Evolutionary conservation across 2,888 invertebrate genomes (phyloP), one percentile per base, ranked within the genome.

Genomic region (Hirudinaria manillensis): DNA sequence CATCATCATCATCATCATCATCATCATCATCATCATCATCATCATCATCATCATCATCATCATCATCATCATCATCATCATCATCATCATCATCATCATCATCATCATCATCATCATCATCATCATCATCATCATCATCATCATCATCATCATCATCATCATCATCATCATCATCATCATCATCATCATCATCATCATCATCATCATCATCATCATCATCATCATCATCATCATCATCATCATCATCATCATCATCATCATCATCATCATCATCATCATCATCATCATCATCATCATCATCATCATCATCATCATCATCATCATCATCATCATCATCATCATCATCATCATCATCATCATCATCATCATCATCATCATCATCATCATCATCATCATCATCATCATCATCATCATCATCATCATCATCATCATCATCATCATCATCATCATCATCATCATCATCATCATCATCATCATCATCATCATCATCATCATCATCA

Each of bases 251-350:
- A 65, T 65, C 66, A 27, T 65, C 27, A 65, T 65, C 66, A 65
- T 65, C 66, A 65, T 65, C 66, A 65, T 65, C 66, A 27, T 65
- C 66, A 65, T 65, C 66, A 65, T 65, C 66, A 65, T 65, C 66
- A 24, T 65, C 27, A 13, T 16, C 24, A 13, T 16, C 66, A 13
- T 10, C 13, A 13, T 65, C 24, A 19, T 10, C 27, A 65, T 16
- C 24, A 65, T 24, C 66, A 24, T 24, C 21, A 65, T 24, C 24
- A 65, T 16, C 24, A 65, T 16, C 24, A 16, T 16, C 21, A 16
- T 19, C 16, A 19, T 19, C 16, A 19, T 53, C 16, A 53, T 53
- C 16, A 53, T 53, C 53, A 21, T 53, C 53, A 53, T 65, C 66
- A 24, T 65, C 66, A 24, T 65, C 66, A 13, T 65, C 24, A 27